These are phyloP conservation scores for Eupeodes luniger DNA, from an alignment of 2,888 invertebrate genomes.

Conservation along the genomic window DNA sequence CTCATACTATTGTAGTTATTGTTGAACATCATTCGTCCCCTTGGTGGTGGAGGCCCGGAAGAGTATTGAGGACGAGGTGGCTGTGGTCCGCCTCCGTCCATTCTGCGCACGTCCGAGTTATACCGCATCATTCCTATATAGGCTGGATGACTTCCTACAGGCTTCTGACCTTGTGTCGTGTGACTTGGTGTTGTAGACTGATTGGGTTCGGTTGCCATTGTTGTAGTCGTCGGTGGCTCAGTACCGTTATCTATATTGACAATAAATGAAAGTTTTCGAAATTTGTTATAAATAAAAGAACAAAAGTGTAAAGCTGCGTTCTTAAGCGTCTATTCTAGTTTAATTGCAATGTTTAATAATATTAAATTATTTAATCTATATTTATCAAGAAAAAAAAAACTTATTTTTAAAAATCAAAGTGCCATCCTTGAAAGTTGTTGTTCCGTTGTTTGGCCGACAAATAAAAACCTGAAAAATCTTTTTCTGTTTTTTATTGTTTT, in stretches of 20 bases:
- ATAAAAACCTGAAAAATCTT: background rate
- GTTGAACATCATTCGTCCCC: constrained; percentile 67
- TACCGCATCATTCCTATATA: constrained; percentile 73
- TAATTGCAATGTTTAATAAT: background rate
- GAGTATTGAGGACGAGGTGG: constrained; percentile 55
- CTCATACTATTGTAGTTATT: constrained; percentile 62
- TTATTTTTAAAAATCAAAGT: background rate
- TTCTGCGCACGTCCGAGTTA: constrained; percentile 66
- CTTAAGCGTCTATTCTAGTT: constrained; percentile 16
- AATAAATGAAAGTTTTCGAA: constrained; percentile 18
- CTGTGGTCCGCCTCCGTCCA: constrained; percentile 51
- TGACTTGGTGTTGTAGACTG: constrained; percentile 43
- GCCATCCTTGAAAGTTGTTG: constrained; percentile 16
- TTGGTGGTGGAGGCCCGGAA: constrained; percentile 59
- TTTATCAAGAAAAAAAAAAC: background rate
- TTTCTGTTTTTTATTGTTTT: background rate
- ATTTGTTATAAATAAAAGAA: constrained; percentile 16
- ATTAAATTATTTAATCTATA: background rate
- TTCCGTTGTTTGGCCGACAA: background rate
- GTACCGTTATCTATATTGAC: constrained; percentile 3
- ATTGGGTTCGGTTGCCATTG: constrained; percentile 41
- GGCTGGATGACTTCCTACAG: constrained; percentile 44
- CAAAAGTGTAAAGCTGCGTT: background rate
- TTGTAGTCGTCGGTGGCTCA: constrained; percentile 17
- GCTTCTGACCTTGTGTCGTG: constrained; percentile 47